Conservation (phyloP, 2,113 vertebrate species). For the Merops nubicus region DNA sequence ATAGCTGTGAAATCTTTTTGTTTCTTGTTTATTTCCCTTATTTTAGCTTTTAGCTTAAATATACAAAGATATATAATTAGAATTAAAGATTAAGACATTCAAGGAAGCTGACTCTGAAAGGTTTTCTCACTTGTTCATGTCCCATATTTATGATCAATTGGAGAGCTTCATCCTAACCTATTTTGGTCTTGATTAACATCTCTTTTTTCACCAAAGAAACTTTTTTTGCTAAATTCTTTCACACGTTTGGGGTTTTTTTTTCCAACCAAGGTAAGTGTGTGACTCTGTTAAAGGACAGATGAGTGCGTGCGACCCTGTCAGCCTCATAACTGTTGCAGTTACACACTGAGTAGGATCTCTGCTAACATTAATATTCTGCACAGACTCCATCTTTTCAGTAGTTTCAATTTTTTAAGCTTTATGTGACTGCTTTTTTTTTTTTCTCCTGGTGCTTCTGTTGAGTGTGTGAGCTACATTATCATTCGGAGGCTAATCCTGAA, state of each 20-base stretch:
- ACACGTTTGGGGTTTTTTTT: background rate
- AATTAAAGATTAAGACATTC: background rate
- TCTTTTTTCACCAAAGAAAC: background rate
- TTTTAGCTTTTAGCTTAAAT: background rate
- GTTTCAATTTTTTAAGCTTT: background rate
- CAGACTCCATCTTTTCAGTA: background rate
- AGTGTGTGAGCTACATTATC: background rate
- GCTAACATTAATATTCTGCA: background rate
- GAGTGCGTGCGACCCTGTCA: background rate
- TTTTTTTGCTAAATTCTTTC: background rate
- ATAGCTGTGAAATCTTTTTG: background rate
- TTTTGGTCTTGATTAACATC: background rate
- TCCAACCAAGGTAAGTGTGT: background rate
- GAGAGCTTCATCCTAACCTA: background rate
- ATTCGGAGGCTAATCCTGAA: background rate
- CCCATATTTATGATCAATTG: background rate
- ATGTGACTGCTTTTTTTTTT: background rate
- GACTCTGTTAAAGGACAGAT: background rate
- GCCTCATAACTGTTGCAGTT: background rate
- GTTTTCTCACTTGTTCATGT: background rate
- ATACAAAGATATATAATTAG: background rate
- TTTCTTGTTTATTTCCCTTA: background rate
- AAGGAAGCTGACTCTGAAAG: background rate
- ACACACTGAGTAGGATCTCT: background rate
- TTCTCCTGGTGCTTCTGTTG: background rate